phyloP scores from a whole-genome alignment of 2,888 invertebrate genomes.

The Oxycera nigricornis region DNA sequence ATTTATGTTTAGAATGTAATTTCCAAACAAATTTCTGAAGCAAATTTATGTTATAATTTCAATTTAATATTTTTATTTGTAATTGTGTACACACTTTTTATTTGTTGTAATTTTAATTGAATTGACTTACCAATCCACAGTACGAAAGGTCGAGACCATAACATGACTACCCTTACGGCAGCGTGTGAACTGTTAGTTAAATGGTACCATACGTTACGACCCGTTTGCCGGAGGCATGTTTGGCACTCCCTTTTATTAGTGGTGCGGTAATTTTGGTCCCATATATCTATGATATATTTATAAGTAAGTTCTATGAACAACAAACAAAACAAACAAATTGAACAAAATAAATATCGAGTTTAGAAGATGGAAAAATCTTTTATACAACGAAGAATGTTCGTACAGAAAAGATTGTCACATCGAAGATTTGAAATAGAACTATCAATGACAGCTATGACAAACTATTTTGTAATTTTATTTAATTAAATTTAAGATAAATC shows the following conservation, averaged over 20 bases:
- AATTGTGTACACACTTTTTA: constrained; percentile 35
- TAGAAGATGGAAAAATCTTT: not conserved
- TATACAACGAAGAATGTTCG: not conserved
- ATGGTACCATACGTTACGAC: not conserved
- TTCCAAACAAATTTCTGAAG: not conserved
- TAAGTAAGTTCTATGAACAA: constrained; percentile 96
- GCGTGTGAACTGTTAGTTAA: constrained; percentile 26
- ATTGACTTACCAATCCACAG: constrained; percentile 50
- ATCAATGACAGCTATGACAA: not conserved
- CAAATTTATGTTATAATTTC: constrained; percentile 56
- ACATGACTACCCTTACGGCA: constrained; percentile 14
- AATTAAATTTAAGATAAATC: not conserved
- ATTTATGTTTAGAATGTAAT: not conserved
- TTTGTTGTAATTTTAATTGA: constrained; percentile 50
- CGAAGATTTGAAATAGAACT: not conserved
- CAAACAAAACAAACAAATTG: constrained; percentile 38
- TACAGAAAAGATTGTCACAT: not conserved
- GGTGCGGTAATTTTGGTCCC: constrained; percentile 85
- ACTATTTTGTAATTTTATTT: not conserved
- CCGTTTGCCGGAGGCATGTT: not conserved
- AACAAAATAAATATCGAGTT: not conserved
- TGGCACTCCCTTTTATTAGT: constrained; percentile 49
- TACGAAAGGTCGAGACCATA: constrained; percentile 43
- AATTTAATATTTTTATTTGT: constrained; percentile 27
- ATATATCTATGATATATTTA: constrained; percentile 99